A percentile compares a stretch with the other conserved stretches of the same genome.
These are phyloP conservation scores for Microcebus lehilahytsara DNA, from an alignment of 2,113 vertebrate genomes.

Conservation along the genomic window DNA sequence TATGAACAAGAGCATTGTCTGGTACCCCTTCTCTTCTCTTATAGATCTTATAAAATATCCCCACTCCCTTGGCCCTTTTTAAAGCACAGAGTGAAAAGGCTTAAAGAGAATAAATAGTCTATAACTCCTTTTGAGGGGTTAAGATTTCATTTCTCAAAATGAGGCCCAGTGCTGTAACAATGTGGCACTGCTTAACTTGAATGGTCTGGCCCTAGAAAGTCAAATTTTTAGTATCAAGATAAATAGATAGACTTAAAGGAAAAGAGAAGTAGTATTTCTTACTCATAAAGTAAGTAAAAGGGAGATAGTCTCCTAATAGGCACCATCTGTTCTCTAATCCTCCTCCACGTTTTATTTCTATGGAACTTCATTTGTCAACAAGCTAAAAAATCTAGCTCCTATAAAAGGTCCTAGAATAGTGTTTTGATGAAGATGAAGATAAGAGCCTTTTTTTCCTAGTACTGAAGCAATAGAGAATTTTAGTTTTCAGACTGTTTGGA, in stretches of 20 bases:
- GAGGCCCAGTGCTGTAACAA: neutral
- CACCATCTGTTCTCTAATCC: neutral
- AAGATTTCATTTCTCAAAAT: neutral
- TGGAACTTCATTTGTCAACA: neutral
- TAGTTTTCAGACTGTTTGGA: neutral
- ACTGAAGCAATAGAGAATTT: neutral
- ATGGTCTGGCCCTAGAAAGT: neutral
- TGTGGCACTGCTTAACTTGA: neutral
- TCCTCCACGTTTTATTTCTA: constrained; percentile 6
- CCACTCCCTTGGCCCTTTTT: neutral
- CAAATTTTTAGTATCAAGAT: neutral
- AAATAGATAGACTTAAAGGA: neutral
- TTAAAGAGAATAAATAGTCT: neutral
- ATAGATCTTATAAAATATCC: neutral
- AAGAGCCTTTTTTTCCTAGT: neutral
- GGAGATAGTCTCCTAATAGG: neutral
- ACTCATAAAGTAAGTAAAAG: neutral
- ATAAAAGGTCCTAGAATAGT: neutral
- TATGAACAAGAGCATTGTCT: neutral
- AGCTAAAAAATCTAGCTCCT: neutral
- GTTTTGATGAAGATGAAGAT: neutral
- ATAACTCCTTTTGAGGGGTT: neutral
- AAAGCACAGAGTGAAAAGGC: neutral
- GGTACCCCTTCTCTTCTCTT: neutral
- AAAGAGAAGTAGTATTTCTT: neutral